A percentile compares a stretch with the other conserved stretches of the same genome.
These are phyloP conservation scores for Cavia porcellus DNA, from an alignment of 2,113 vertebrate genomes.

Conservation along the genomic window DNA sequence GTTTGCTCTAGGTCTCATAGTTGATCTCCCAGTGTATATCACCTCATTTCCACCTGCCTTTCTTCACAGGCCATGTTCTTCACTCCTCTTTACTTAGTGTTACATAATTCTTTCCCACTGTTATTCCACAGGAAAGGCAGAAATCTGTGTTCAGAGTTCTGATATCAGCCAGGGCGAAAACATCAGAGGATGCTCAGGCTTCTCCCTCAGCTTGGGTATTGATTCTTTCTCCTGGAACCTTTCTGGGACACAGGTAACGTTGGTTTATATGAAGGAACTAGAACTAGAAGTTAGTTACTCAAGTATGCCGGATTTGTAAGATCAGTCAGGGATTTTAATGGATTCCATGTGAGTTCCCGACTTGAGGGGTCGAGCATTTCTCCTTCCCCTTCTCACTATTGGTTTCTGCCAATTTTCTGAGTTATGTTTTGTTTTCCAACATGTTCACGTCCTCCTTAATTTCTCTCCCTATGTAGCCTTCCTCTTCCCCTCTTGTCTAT, in stretches of 20 bases:
- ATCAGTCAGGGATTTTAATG: not conserved
- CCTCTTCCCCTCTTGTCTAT: not conserved
- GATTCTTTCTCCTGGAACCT: not conserved
- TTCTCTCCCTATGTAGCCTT: not conserved
- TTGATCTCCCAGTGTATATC: not conserved
- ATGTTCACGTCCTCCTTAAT: accelerated
- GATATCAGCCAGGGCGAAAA: not conserved
- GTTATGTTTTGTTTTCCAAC: accelerated
- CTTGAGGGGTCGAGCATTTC: not conserved
- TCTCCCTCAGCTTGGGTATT: not conserved
- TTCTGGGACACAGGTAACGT: not conserved
- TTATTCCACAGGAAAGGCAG: not conserved
- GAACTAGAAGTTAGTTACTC: not conserved
- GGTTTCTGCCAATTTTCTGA: not conserved
- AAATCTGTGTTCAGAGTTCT: not conserved
- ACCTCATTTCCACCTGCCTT: not conserved
- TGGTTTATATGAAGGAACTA: not conserved
- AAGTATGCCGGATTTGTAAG: not conserved
- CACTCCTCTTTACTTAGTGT: not conserved
- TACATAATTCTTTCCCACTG: not conserved
- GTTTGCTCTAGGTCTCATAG: not conserved
- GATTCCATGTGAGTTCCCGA: not conserved
- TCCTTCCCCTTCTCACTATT: not conserved
- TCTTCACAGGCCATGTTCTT: not conserved
- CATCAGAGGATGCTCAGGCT: accelerated